Conservation (phyloP, 1,140 invertebrate species). For the Trichoplusia ni region DNA sequence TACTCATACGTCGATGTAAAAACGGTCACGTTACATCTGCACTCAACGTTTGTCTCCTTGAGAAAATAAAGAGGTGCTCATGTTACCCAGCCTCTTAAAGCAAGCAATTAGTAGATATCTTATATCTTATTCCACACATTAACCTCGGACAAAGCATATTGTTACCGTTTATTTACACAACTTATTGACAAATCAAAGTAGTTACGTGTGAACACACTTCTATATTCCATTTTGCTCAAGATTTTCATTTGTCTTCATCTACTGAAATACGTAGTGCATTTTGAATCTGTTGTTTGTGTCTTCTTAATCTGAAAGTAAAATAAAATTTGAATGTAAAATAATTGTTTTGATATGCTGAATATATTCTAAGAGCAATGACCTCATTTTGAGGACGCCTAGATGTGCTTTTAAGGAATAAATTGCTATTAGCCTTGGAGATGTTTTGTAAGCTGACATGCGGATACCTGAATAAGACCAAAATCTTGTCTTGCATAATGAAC, state of each 20-base stretch:
- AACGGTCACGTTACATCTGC: conserved; percentile 49
- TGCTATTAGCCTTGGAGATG: no score
- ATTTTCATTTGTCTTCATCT: no score
- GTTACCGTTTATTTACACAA: conserved; percentile 15
- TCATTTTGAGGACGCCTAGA: no score
- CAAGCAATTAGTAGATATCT: conserved; percentile 23
- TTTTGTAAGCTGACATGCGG: no score
- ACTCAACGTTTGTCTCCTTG: conserved; percentile 44
- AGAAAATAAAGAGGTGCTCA: conserved; percentile 46
- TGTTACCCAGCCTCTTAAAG: conserved; percentile 16
- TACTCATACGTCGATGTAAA: conserved; percentile 40
- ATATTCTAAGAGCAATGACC: no score
- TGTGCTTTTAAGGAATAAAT: no score
- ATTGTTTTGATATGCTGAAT: neutral
- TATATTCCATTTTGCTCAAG: neutral
- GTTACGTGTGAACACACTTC: neutral
- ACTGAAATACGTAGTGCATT: no score
- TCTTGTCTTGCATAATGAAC: no score
- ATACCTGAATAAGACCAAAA: no score
- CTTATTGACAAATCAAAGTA: conserved; percentile 15
- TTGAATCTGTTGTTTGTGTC: neutral
- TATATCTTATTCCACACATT: conserved; percentile 5
- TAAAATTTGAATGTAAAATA: neutral
- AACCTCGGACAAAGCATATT: conserved; percentile 1
- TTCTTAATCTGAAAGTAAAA: conserved; percentile 22